Conservation (phyloP, 2,113 vertebrate genomes). For the Stegastes partitus region DNA sequence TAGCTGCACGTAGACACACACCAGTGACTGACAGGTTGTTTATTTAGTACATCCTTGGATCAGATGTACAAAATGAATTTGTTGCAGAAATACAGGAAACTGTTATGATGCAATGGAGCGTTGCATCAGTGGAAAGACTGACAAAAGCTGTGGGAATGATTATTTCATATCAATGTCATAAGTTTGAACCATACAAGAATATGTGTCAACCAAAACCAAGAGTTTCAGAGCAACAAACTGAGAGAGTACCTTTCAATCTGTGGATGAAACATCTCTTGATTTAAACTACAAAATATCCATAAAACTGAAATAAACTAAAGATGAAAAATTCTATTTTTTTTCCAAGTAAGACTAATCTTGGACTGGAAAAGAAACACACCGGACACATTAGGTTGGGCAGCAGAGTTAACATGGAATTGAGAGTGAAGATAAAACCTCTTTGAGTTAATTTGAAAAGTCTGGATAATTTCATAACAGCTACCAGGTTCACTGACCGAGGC, state of each 20-base stretch:
- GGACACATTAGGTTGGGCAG: not conserved
- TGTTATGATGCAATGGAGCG: not conserved
- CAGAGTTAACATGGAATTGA: constrained; percentile 16
- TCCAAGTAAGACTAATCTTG: too few relatives aligned
- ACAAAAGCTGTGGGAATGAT: too few relatives aligned
- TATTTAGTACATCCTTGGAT: not conserved
- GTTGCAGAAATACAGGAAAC: not conserved
- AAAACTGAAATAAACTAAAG: too few relatives aligned
- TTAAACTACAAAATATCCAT: too few relatives aligned
- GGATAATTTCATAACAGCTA: too few relatives aligned
- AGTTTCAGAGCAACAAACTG: too few relatives aligned
- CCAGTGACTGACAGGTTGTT: not conserved
- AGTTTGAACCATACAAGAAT: not conserved
- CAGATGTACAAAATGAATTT: not conserved
- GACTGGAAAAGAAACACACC: too few relatives aligned
- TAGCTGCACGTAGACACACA: not conserved
- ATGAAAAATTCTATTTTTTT: too few relatives aligned
- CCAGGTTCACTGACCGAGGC: not conserved
- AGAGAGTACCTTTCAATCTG: too few relatives aligned
- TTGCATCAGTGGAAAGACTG: too few relatives aligned
- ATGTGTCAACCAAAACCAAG: too few relatives aligned
- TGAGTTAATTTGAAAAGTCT: not conserved
- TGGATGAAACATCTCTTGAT: too few relatives aligned
- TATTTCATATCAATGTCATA: constrained; percentile 14
- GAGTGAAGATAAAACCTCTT: constrained; percentile 2